These are phyloP conservation scores for Acrossocheilus fasciatus DNA, from an alignment of 2,797 vertebrate species.

Conservation along the genomic window DNA sequence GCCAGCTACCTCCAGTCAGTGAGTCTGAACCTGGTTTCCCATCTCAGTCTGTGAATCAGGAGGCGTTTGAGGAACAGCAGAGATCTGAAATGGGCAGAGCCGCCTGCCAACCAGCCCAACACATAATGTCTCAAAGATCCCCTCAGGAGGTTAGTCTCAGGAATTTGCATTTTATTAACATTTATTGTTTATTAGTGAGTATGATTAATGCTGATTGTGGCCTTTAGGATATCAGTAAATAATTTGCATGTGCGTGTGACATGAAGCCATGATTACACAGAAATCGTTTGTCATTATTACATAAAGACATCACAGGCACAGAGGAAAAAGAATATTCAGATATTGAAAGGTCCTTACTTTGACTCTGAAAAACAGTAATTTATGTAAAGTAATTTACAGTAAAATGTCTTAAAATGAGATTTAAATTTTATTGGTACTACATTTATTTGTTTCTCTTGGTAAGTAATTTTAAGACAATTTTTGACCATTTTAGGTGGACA, in stretches of 20 bases:
- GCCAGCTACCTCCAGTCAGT: neutral
- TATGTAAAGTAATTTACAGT: too few relatives aligned
- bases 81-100: slow-evolving; percentile 2
- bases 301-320: neutral
- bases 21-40: neutral
- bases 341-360: neutral
- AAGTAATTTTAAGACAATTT: too few relatives aligned
- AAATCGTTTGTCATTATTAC: neutral
- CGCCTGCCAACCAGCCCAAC: neutral
- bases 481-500: neutral
- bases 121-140: neutral
- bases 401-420: neutral
- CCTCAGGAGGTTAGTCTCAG: slow-evolving; percentile 24
- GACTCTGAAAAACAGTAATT: neutral
- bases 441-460: neutral
- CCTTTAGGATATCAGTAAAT: neutral
- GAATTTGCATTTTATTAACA: neutral
- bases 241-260: neutral
- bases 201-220: neutral
- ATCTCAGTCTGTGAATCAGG: neutral
- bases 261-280: neutral
- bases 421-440: neutral
- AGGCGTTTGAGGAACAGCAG: neutral
- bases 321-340: neutral
- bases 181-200: neutral